phyloP scores from a whole-genome alignment of 2,888 invertebrate genomes.

The Drosophila greeni region DNA sequence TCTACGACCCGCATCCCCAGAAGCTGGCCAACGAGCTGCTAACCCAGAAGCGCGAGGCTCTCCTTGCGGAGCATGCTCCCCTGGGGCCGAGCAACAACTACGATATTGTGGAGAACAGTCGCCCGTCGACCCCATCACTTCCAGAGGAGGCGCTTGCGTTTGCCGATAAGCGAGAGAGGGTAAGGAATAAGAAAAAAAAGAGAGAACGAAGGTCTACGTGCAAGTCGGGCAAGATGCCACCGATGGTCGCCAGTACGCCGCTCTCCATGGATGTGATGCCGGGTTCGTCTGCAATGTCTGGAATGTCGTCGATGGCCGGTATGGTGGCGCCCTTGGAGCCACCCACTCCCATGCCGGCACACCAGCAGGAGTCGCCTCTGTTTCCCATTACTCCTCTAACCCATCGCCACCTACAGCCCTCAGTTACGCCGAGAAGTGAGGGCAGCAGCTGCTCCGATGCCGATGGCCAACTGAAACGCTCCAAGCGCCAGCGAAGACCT shows the following conservation, averaged over 20 bases:
- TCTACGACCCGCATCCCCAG: conserved; percentile 91
- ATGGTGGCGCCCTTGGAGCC: conserved; percentile 29
- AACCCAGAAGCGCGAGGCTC: conserved; percentile 86
- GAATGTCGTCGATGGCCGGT: conserved; percentile 3
- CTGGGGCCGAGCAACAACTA: conserved; percentile 79
- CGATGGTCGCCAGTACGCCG: conserved; percentile 14
- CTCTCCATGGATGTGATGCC: conserved; percentile 5
- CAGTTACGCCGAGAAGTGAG: conserved; percentile 69
- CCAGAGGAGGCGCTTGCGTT: conserved; percentile 77
- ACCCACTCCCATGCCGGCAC: conserved; percentile 24
- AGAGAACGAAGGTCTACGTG: conserved; percentile 81
- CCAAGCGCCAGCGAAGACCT: conserved; percentile 89
- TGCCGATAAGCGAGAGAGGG: conserved; percentile 72
- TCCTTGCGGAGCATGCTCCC: conserved; percentile 82
- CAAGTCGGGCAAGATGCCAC: conserved; percentile 50
- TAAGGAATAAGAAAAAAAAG: conserved; percentile 83
- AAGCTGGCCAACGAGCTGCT: conserved; percentile 85
- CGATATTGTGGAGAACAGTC: conserved; percentile 82
- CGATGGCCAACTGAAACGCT: conserved; percentile 83
- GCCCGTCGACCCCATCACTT: conserved; percentile 83
- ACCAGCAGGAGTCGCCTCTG: conserved; percentile 47
- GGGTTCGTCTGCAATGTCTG: conserved; percentile 1
- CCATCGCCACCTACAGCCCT: conserved; percentile 50
- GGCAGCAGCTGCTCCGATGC: conserved; percentile 80
- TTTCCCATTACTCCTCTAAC: conserved; percentile 57